A percentile compares a stretch with the other conserved stretches of the same genome.
Evolutionary conservation across 2,888 invertebrate species (phyloP).

Genomic region (Cecidostiba fungosa): DNA sequence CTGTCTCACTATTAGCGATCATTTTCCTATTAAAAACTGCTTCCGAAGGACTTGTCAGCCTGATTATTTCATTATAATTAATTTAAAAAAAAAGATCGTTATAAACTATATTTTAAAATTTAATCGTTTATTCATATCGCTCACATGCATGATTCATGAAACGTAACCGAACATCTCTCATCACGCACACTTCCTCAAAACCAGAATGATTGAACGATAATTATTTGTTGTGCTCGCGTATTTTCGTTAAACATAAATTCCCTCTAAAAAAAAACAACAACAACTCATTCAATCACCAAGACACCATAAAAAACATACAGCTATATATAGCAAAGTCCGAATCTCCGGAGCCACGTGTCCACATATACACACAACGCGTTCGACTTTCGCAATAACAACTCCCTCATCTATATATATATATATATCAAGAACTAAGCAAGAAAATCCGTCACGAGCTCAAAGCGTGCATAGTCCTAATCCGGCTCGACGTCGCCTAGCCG

Average conservation of each 20-base stretch:
- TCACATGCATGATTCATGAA: neutral
- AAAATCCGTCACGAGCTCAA: neutral
- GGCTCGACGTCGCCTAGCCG: constrained; percentile 18
- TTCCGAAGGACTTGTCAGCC: neutral
- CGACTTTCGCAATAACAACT: neutral
- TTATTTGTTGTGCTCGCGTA: too few relatives aligned
- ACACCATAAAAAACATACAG: neutral
- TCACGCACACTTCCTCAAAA: neutral
- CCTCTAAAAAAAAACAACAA: neutral
- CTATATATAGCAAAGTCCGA: neutral
- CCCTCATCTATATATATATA: too few relatives aligned
- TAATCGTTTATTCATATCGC: neutral
- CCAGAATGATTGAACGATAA: neutral
- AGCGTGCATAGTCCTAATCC: constrained; percentile 19
- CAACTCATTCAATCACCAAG: neutral
- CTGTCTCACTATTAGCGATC: neutral
- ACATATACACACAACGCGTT: too few relatives aligned
- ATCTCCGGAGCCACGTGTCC: neutral
- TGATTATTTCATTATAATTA: neutral
- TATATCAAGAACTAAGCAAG: neutral
- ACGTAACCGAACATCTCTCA: neutral
- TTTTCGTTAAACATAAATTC: too few relatives aligned
- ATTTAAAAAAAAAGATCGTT: neutral
- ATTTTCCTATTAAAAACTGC: neutral
- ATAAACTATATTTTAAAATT: neutral